phyloP scores from a whole-genome alignment of 1,140 invertebrate genomes.

The Eriosoma lanigerum region DNA sequence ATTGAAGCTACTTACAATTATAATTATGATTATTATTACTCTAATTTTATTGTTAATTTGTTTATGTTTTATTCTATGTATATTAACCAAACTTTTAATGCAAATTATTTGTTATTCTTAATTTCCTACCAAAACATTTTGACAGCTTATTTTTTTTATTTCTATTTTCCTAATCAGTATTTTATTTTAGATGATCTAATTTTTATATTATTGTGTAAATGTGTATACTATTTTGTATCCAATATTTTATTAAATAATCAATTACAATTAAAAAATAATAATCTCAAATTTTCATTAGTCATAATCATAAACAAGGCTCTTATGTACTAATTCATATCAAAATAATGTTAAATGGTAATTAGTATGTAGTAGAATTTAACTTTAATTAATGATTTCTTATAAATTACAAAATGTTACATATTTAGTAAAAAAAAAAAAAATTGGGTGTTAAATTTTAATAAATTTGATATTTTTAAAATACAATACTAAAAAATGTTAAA shows the following conservation, averaged over 20 bases:
- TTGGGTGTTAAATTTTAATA: too few species aligned
- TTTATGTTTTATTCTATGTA: slow-evolving; percentile 6
- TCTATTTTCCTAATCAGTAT: neutral
- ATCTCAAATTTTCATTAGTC: too few species aligned
- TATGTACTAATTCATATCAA: neutral
- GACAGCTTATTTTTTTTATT: neutral
- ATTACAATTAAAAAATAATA: neutral
- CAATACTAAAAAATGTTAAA: too few species aligned
- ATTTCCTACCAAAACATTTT: neutral
- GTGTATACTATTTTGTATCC: neutral
- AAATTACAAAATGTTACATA: too few species aligned
- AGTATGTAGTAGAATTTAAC: too few species aligned
- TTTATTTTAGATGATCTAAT: slow-evolving; percentile 7
- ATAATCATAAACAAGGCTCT: neutral
- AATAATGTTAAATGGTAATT: too few species aligned
- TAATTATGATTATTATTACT: neutral
- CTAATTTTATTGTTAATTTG: neutral
- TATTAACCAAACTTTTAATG: neutral
- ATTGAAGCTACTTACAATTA: neutral
- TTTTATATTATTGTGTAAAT: neutral
- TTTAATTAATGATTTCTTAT: too few species aligned
- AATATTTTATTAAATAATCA: neutral
- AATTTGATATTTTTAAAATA: too few species aligned
- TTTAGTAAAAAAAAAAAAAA: too few species aligned
- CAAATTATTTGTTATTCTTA: neutral